Evolutionary conservation across 1,140 invertebrate species (phyloP).

Genomic region (Heterodera carotae): DNA sequence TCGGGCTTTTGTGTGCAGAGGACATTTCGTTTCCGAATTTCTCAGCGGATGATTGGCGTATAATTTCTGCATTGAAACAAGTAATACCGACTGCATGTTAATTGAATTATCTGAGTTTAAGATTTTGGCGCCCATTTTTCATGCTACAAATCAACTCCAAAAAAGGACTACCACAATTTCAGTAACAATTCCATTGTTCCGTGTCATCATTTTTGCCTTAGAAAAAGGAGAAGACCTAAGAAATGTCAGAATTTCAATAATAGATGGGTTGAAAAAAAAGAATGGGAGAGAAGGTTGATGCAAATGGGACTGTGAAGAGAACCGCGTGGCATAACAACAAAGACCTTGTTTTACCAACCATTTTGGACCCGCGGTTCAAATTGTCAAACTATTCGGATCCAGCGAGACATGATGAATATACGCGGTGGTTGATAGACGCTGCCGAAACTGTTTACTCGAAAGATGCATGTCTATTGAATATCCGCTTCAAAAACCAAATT

Average conservation of each 20-base stretch:
- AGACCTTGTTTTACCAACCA: too few species aligned
- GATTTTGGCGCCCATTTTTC: not conserved
- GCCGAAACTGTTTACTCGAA: too few species aligned
- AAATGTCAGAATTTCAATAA: not conserved
- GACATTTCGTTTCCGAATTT: not conserved
- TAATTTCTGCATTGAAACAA: constrained; percentile 1
- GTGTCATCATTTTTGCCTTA: constrained; percentile 9
- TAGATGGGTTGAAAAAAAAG: not conserved
- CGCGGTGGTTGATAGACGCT: too few species aligned
- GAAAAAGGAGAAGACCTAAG: constrained; percentile 2
- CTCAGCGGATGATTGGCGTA: constrained; percentile 7
- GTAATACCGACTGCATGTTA: not conserved
- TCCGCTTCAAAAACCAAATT: too few species aligned
- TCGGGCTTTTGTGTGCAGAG: not conserved
- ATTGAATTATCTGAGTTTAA: constrained; percentile 5
- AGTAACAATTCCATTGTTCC: constrained; percentile 20
- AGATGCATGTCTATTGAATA: too few species aligned
- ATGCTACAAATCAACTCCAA: constrained; percentile 13
- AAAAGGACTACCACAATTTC: constrained; percentile 11
- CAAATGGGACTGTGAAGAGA: too few species aligned
- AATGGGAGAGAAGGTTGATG: too few species aligned
- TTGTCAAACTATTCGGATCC: too few species aligned
- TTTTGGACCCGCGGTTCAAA: too few species aligned
- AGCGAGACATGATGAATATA: too few species aligned
- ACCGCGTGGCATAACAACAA: too few species aligned